Base-by-base conservation (phyloP, 2,113 vertebrate genomes). In the Leptosomus discolor region DNA sequence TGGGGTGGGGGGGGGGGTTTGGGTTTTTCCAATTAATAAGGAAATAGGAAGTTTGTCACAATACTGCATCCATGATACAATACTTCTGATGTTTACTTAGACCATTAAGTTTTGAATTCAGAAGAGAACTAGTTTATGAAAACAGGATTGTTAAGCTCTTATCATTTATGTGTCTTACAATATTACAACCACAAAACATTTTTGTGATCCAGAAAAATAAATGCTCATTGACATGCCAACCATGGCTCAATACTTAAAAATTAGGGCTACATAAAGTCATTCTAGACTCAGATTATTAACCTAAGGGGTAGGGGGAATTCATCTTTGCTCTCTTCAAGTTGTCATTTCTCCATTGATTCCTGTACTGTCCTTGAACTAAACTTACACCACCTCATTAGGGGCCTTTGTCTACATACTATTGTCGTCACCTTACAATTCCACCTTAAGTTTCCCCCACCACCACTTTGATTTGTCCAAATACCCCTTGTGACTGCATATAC, bases 371-470 rank as follows among this genome's bases (percentile, higher is more conserved):
- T 65, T 43, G 41, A 36, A 58, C n/a, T 60, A 12, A 37, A 61
- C 58, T 61, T 24, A 26, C 6, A 54, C 26, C 60, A 11, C n/a
- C 23, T 71, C 34, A 58, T 67, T 27, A 65, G 4, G 5, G 46
- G 5, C 23, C 37, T 91, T 46, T 39, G 91, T 45, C 46, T 67
- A 12, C 29, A 46, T 61, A 70, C 19, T 54, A 11, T 3, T 85
- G 58, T 67, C 54, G 15, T 19, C 23, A 50, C 50, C n/a, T 45
- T 27, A 54, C 12, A 77, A 78, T 96, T 78, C 63, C 32, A 87
- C 5, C 19, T 36, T 0, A 70, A 36, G 6, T 23, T 79, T n/a
- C 30, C 43, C 23, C 14, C 51, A 1, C 29, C 27, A n/a, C 9
- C 26, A 17, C 24, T 57, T 32, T 1, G 5, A 57, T 74, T 92